A percentile compares a stretch with the other conserved stretches of the same genome.
phyloP scores from a whole-genome alignment of 2,113 vertebrate genomes.

The Stomatorhinus ivindoensis region DNA sequence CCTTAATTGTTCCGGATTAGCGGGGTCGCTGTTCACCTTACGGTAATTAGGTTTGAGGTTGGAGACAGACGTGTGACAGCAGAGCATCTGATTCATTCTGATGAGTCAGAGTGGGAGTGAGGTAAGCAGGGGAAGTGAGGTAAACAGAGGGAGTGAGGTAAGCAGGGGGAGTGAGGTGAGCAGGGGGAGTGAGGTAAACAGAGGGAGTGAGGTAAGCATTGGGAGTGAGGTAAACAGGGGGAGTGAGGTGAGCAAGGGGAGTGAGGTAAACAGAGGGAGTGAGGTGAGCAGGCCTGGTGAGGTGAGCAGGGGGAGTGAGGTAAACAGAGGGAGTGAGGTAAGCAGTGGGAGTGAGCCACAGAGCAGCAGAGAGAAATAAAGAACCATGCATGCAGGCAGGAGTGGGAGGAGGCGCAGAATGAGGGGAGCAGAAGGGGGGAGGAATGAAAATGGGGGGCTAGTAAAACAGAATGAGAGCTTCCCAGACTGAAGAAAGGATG shows the following conservation, averaged over 20 bases:
- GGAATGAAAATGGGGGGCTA: neutral
- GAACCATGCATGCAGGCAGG: neutral
- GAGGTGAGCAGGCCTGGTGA: too few relatives aligned
- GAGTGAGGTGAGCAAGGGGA: neutral
- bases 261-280: neutral
- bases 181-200: too few relatives aligned
- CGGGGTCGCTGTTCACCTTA: neutral
- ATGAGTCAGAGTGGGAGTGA: neutral
- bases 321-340: neutral
- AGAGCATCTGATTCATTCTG: neutral
- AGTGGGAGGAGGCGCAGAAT: slow-evolving; percentile 13
- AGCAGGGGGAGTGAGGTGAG: neutral
- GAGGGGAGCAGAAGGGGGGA: neutral
- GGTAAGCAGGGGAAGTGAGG: neutral
- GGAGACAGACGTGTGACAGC: neutral
- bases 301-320: neutral
- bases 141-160: neutral
- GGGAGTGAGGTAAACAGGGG: neutral
- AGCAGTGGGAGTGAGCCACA: neutral
- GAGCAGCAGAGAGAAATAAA: neutral
- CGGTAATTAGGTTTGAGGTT: neutral
- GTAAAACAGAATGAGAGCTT: slow-evolving; percentile 39
- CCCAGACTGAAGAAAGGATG: slow-evolving; percentile 32
- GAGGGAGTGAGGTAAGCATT: neutral
- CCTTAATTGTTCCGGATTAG: neutral